These are phyloP conservation scores for Pollimyrus isidori DNA, from an alignment of 2,113 vertebrate genomes.

Conservation along the genomic window DNA sequence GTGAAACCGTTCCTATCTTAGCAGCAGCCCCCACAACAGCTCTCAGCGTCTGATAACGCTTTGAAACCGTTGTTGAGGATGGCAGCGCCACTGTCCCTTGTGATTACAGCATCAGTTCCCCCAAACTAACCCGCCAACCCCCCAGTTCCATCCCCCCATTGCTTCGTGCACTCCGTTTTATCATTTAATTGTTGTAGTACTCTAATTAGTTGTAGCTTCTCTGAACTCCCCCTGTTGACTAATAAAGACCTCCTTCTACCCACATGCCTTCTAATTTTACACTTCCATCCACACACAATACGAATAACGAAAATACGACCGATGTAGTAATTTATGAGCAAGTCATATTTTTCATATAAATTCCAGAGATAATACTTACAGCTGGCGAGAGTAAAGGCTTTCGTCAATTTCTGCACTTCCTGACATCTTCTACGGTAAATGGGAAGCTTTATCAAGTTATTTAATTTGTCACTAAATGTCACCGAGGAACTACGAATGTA, in stretches of 20 bases:
- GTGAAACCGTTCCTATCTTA: background rate
- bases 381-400: constrained; percentile 1
- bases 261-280: background rate
- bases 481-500: background rate
- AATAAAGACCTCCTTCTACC: background rate
- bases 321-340: background rate
- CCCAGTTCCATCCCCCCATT: background rate
- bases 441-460: background rate
- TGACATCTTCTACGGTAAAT: background rate
- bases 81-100: no score
- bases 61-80: no score
- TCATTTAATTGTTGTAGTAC: background rate
- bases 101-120: background rate
- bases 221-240: background rate
- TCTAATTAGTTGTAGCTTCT: background rate
- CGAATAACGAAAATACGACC: background rate
- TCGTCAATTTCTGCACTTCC: background rate
- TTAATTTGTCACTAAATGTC: background rate
- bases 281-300: background rate
- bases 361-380: background rate
- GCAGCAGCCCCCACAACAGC: no score
- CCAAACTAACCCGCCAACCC: background rate
- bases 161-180: no score
- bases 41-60: no score
- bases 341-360: background rate